Conservation (phyloP, 2,797 vertebrate genomes). For the Linurgus olivaceus region DNA sequence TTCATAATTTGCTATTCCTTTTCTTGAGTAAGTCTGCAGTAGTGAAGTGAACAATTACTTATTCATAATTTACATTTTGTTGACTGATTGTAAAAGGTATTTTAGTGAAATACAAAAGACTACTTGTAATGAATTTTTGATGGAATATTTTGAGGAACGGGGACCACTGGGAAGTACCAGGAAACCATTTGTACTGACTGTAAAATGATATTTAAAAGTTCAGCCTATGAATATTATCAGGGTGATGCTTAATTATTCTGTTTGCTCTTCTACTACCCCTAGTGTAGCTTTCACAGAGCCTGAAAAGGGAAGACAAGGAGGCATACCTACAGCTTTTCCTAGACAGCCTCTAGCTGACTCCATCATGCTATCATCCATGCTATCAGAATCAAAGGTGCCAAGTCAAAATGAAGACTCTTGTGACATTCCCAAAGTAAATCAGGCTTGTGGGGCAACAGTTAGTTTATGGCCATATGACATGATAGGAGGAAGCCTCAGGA, state of each 20-base stretch:
- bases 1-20: not conserved
- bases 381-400: slow-evolving; percentile 88
- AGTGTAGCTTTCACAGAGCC: slow-evolving; percentile 99
- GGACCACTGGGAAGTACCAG: not conserved
- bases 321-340: slow-evolving; percentile 88
- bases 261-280: slow-evolving; percentile 93
- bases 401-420: slow-evolving; percentile 84
- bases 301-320: slow-evolving; percentile 88
- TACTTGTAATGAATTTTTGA: not conserved
- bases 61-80: not conserved
- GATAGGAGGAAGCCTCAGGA: slow-evolving; percentile 82
- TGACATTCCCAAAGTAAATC: slow-evolving; percentile 85
- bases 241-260: slow-evolving; percentile 89
- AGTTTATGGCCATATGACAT: slow-evolving; percentile 80
- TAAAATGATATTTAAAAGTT: slow-evolving; percentile 29
- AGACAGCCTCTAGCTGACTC: slow-evolving; percentile 85
- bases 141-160: not conserved
- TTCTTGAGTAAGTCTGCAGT: not conserved
- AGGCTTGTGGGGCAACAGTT: slow-evolving; percentile 78
- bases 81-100: not conserved
- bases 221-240: slow-evolving; percentile 69
- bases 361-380: slow-evolving; percentile 88
- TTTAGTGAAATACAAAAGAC: not conserved
- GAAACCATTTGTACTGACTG: not conserved
- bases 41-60: not conserved